Percentiles rank a stretch among this genome's conserved stretches.
Conservation (phyloP, 2,113 vertebrate species). For the Channa maculata region DNA sequence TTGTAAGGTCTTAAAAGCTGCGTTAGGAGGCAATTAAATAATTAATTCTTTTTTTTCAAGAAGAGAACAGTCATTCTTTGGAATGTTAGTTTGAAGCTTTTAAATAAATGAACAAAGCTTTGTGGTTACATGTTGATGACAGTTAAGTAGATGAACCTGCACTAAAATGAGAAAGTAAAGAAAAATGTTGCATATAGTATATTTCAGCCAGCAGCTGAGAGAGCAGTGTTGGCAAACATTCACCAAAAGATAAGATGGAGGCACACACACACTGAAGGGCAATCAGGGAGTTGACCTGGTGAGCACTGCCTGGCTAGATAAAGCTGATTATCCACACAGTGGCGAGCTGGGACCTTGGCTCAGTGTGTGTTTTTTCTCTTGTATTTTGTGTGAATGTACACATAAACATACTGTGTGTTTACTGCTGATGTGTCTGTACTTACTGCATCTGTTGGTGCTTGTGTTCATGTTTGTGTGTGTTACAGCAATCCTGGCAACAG, state of each 20-base stretch:
- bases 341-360: conserved; percentile 22
- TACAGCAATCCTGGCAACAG: conserved; percentile 34
- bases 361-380: not conserved
- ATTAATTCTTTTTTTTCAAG: not conserved
- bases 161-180: not conserved
- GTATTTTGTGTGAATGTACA: conserved; percentile 15
- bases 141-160: not conserved
- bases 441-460: conserved; percentile 10
- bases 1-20: no score
- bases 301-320: conserved; percentile 63
- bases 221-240: conserved; percentile 42
- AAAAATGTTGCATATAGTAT: conserved; percentile 15
- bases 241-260: conserved; percentile 25
- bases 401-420: conserved; percentile 24
- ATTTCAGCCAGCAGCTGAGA: conserved; percentile 33
- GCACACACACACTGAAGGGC: conserved; percentile 33
- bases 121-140: not conserved
- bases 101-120: not conserved
- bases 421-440: conserved; percentile 3
- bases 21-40: not conserved
- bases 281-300: conserved; percentile 70
- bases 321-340: conserved; percentile 75
- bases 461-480: conserved; percentile 29
- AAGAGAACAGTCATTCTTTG: not conserved
- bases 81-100: not conserved